Evolutionary conservation across 2,888 invertebrate genomes (phyloP), one percentile per base, ranked within the genome.

Genomic region (Trichogramma evanescens): DNA sequence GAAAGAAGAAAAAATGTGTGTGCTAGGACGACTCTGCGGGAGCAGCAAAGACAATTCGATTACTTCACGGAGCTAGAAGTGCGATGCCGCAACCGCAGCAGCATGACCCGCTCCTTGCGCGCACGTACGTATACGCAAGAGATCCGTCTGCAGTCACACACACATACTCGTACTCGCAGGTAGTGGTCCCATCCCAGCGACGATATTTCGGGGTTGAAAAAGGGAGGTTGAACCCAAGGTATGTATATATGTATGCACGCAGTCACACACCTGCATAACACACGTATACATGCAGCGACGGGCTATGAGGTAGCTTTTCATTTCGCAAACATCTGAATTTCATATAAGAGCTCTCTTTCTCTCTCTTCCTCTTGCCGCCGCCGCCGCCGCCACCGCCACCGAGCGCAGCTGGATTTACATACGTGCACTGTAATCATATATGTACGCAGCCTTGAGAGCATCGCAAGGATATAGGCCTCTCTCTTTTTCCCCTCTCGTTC

Each of bases 251-350:
- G 26, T 26, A 26, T 26, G 26, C 26, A 26, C n/a, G n/a, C 26
- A 26, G 26, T 26, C 26, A 26, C 26, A 2, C 26, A 26, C 26
- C 26, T 26, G 13, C 13, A 13, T 2, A 2, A 13, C 13, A 26
- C 26, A 26, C 26, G n/a, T n/a, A 26, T 26, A 26, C 26, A 39
- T 13, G 38, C 53, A 6, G 38, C 38, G 50, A n/a, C 45, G 57
- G 26, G 26, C 40, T 5, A n/a, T 38, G 6, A 48, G 41, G 46
- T 13, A 54, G 57, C 50, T 54, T 62, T 62, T 56, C 59, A 56
- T 62, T 62, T 62, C 48, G 56, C 56, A 59, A 62, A 56, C 56
- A 62, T 62, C 59, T 59, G 63, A 59, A 59, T 57, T 63, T 59
- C 63, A 63, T 26, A 26, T 63, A 57, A 59, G 57, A 51, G 55